These are phyloP conservation scores for Zootoca vivipara DNA, from an alignment of 2,113 vertebrate genomes.

Conservation along the genomic window DNA sequence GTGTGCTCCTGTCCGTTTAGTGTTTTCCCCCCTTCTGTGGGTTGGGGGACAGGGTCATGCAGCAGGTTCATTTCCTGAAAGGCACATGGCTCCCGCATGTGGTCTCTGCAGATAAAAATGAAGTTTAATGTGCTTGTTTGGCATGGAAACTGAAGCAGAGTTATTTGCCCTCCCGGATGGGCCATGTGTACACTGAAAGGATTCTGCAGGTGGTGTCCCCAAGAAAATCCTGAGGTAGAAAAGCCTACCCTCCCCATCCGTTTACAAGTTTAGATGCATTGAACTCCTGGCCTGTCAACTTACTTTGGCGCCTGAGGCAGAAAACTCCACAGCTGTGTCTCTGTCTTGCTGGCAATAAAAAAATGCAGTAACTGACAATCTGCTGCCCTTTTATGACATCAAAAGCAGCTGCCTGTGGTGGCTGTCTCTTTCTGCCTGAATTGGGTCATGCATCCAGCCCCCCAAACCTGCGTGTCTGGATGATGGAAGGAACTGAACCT, in stretches of 20 bases:
- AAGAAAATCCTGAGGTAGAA: too few species aligned
- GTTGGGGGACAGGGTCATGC: neutral
- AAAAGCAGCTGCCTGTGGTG: too few species aligned
- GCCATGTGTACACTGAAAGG: neutral
- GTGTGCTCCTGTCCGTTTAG: neutral
- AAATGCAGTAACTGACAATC: too few species aligned
- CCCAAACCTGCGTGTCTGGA: neutral
- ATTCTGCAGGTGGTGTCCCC: neutral
- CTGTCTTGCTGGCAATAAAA: too few species aligned
- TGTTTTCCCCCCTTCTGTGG: too few species aligned
- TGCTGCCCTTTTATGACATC: too few species aligned
- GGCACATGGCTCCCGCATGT: neutral
- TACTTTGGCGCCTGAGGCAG: too few species aligned
- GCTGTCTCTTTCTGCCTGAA: neutral
- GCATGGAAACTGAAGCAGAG: slow-evolving; percentile 19
- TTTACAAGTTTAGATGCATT: too few species aligned
- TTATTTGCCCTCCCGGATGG: neutral
- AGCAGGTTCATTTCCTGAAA: neutral
- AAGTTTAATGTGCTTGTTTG: slow-evolving; percentile 7
- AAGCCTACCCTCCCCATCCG: too few species aligned
- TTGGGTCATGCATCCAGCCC: neutral
- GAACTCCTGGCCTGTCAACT: too few species aligned
- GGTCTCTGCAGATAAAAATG: neutral
- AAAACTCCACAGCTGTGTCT: too few species aligned
- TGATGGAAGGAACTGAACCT: neutral